A percentile compares a stretch with the other conserved stretches of the same genome.
phyloP scores from a whole-genome alignment of 2,113 vertebrate species.

The Craseonycteris thonglongyai region DNA sequence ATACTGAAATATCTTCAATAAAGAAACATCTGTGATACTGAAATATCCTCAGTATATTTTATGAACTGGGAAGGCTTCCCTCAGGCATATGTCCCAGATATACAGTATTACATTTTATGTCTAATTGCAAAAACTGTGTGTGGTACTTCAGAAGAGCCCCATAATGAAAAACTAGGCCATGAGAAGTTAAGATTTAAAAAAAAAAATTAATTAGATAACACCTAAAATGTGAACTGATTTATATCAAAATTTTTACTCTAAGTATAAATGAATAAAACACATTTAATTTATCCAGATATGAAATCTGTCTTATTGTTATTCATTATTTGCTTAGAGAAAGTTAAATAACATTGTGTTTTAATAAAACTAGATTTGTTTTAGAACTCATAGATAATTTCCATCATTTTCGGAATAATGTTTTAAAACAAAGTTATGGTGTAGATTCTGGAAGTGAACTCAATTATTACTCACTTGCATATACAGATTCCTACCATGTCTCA shows the following conservation, averaged over 20 bases:
- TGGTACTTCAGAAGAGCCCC: background rate
- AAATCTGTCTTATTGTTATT: background rate
- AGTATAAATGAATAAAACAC: background rate
- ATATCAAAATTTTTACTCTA: background rate
- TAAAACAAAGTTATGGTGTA: background rate
- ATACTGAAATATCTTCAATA: constrained; percentile 65
- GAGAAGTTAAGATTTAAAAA: background rate
- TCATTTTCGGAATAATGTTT: background rate
- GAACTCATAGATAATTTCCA: background rate
- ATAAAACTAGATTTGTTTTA: background rate
- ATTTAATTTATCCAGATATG: background rate
- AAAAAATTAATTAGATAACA: background rate
- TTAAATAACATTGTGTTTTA: background rate
- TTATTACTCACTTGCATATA: background rate
- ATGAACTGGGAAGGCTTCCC: constrained; percentile 48
- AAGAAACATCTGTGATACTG: constrained; percentile 50
- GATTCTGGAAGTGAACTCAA: background rate
- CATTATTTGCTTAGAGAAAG: background rate
- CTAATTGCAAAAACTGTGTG: background rate
- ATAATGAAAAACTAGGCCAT: background rate
- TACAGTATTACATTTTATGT: background rate
- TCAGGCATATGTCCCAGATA: constrained; percentile 58
- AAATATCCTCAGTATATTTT: constrained; percentile 58
- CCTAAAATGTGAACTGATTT: background rate
- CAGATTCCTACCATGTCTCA: background rate